phyloP scores from a whole-genome alignment of 2,797 vertebrate genomes.

The Bucorvus abyssinicus region DNA sequence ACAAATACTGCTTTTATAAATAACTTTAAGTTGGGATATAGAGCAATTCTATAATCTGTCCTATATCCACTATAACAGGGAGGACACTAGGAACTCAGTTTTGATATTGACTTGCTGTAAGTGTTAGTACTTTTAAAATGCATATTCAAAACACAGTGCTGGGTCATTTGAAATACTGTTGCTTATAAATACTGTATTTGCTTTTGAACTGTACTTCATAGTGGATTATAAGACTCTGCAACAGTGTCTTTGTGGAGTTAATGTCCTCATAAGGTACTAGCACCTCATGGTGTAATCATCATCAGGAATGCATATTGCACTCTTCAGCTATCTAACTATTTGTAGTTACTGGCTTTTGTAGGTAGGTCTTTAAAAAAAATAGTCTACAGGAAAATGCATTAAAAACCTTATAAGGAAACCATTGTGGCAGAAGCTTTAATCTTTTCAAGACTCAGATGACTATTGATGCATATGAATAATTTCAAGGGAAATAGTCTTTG shows the following conservation, averaged over 20 bases:
- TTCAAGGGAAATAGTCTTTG: neutral
- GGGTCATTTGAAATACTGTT: neutral
- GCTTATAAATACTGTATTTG: neutral
- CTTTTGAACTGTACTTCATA: neutral
- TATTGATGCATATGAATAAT: neutral
- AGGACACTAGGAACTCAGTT: neutral
- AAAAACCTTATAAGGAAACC: neutral
- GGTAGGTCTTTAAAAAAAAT: neutral
- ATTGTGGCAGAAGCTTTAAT: neutral
- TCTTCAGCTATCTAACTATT: neutral
- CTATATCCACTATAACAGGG: neutral
- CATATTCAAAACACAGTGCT: neutral
- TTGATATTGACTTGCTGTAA: neutral
- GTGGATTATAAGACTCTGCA: neutral
- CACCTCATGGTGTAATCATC: neutral
- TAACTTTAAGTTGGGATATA: neutral
- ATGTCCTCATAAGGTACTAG: neutral
- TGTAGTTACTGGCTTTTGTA: neutral
- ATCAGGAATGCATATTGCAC: neutral
- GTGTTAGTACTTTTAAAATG: neutral
- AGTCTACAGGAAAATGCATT: neutral
- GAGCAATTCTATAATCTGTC: neutral
- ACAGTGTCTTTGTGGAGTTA: neutral
- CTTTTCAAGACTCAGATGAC: neutral
- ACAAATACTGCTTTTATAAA: neutral